A percentile compares a stretch with the other conserved stretches of the same genome.
phyloP scores from a whole-genome alignment of 2,888 invertebrate species.

The Papilio gigon region DNA sequence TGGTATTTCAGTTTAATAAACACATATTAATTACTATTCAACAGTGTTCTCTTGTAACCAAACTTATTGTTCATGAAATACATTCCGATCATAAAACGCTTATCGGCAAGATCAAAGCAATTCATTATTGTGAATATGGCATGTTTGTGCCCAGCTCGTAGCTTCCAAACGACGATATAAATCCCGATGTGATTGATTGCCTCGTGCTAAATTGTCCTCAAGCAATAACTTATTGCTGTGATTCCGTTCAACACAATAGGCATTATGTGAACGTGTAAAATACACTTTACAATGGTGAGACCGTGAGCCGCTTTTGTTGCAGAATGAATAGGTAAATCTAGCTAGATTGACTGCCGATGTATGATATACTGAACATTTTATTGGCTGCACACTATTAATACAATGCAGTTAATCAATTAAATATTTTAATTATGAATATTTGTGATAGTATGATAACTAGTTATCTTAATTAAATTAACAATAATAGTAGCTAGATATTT shows the following conservation, averaged over 20 bases:
- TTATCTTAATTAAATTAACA: too few relatives aligned
- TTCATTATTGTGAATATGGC: conserved; percentile 32
- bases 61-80: conserved; percentile 1
- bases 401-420: neutral
- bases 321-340: conserved; percentile 7
- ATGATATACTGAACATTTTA: neutral
- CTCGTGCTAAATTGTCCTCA: conserved; percentile 23
- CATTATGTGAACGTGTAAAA: conserved; percentile 23
- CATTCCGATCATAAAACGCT: conserved; percentile 17
- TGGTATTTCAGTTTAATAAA: too few relatives aligned
- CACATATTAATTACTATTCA: neutral
- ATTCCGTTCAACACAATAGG: conserved; percentile 16
- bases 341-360: conserved; percentile 11
- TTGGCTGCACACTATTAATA: neutral
- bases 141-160: conserved; percentile 22
- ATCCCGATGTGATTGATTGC: conserved; percentile 35
- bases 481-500: neutral
- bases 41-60: neutral
- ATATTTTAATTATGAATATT: neutral
- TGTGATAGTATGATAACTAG: too few relatives aligned
- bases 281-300: conserved; percentile 22
- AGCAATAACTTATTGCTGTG: conserved; percentile 25
- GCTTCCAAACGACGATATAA: conserved; percentile 22
- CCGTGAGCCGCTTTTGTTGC: neutral
- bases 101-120: conserved; percentile 24